A percentile compares a stretch with the other conserved stretches of the same genome.
These are phyloP conservation scores for Torymus texanus DNA, from an alignment of 2,888 invertebrate species.

Conservation along the genomic window DNA sequence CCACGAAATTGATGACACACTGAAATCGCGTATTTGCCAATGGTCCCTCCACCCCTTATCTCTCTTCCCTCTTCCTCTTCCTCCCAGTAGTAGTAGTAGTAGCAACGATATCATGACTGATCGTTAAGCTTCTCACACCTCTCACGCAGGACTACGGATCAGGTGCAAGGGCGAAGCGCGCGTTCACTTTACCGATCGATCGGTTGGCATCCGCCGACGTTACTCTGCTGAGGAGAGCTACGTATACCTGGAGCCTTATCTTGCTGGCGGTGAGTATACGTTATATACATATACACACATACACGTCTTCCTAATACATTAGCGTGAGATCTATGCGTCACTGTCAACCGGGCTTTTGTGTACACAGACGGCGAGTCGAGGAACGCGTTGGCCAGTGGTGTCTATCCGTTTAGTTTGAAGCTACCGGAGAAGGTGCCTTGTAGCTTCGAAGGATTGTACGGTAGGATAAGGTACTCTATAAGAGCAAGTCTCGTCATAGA, in stretches of 20 bases:
- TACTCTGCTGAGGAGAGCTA: constrained; percentile 65
- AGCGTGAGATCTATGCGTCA: constrained; percentile 18
- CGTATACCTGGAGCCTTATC: constrained; percentile 63
- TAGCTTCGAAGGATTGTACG: constrained; percentile 73
- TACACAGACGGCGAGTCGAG: constrained; percentile 60
- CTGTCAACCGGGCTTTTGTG: constrained; percentile 10
- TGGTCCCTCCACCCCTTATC: no score
- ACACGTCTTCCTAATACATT: background rate
- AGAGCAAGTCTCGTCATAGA: constrained; percentile 73
- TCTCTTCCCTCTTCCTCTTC: no score
- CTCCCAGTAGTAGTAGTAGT: no score
- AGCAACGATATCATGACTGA: background rate
- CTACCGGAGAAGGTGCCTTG: constrained; percentile 74
- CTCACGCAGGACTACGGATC: constrained; percentile 62
- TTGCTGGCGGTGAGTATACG: constrained; percentile 63
- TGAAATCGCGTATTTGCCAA: no score
- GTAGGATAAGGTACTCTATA: constrained; percentile 75
- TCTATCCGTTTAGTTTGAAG: constrained; percentile 74
- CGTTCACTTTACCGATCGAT: constrained; percentile 68
- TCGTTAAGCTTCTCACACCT: background rate
- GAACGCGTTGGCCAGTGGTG: constrained; percentile 62
- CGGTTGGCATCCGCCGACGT: constrained; percentile 66
- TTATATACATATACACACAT: background rate
- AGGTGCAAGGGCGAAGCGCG: constrained; percentile 68
- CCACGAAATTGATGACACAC: no score